Base-by-base conservation (phyloP, 2,797 vertebrate genomes). In the Malurus splendens region DNA sequence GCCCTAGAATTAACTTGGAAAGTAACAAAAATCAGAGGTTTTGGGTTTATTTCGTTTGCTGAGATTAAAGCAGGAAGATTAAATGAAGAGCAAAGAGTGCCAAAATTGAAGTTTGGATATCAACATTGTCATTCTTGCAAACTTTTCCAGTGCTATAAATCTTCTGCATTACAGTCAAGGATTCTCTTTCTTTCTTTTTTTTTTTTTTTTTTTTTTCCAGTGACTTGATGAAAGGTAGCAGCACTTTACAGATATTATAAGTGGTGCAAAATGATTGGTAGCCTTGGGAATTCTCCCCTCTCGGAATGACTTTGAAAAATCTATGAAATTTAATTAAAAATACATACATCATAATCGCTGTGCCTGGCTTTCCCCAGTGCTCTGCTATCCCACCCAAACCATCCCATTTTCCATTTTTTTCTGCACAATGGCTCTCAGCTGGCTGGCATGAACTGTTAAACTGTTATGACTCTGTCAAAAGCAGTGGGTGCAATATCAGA, bases 321-420 rank as follows among this genome's bases (percentile, higher is more conserved):
- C 54, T 33, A 66, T 25, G 42, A 89, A 67, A 92, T 90, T 93
- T 91, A 87, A 93, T 94, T 90, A 92, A 94, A 92, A 82, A 82
- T 56, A 78, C 55, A 59, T 62, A 77, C 30, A 86, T 75, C 82
- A 67, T 76, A 91, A 93, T 86, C 66, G 54, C 57, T 22, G 9
- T n/a, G 33, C 51, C 74, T 76, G 76, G 64, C 22, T 89, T 79
- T 87, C 74, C 61, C 56, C 72, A 23, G 18, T 0, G 6, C 28
- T 77, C 71, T 54, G 17, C 45, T 59, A 50, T 54, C 61, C 59
- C 28, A 41, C 50, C 50, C 22, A 48, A 88, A 61, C n/a, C 67
- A 71, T 32, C 79, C 55, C 30, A 24, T 68, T 74, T 88, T 65
- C 60, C 56, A 7, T 62, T 76, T 87, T 65, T 65, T 23, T 55